Evolutionary conservation across 2,888 invertebrate species (phyloP), one percentile per base, ranked within the genome.

Genomic region (Thyatira batis): DNA sequence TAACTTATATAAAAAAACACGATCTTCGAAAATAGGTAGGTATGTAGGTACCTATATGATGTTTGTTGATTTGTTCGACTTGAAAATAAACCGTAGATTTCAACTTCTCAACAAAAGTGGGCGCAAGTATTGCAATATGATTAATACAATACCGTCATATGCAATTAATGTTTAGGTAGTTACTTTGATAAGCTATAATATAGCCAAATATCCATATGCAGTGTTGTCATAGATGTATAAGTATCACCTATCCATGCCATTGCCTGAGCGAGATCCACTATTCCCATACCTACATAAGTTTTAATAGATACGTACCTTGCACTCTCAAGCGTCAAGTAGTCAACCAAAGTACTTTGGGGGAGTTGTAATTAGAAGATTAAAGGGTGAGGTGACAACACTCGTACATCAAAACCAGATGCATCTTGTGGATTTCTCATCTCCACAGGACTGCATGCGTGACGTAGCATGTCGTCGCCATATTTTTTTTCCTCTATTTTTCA

Each of bases 361-460:
- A 69, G 50, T 64, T 57, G 80, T 77, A 84, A 88, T 89, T 69
- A 82, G 82, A 76, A 84, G 86, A 89, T 89, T 88, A 87, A 88
- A 89, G 80, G 60, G 62, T 56, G 46, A 80, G 74, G 73, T 82
- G 80, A 71, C 70, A 71, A 68, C 65, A 60, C 70, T 59, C 49
- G 53, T 30, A 44, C 50, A 49, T 45, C 27, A 48, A n/a, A 25
- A 63, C 39, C 39, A 60, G 64, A 65, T 57, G 62, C 63, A 60
- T 62, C 60, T 60, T 55, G 58, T 53, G 61, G 60, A 50, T 49
- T 50, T 52, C 45, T 30, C 67, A 69, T 69, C 66, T 67, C 67
- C 61, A 60, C 65, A 65, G 60, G 67, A 69, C 17, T 67, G 68
- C 69, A 62, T 73, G 67, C 67, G 59, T 63, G 61, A 53, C 59